A percentile compares a stretch with the other conserved stretches of the same genome.
These are phyloP conservation scores for Notarius lentiginosus DNA, from an alignment of 2,113 vertebrate species.

Conservation along the genomic window DNA sequence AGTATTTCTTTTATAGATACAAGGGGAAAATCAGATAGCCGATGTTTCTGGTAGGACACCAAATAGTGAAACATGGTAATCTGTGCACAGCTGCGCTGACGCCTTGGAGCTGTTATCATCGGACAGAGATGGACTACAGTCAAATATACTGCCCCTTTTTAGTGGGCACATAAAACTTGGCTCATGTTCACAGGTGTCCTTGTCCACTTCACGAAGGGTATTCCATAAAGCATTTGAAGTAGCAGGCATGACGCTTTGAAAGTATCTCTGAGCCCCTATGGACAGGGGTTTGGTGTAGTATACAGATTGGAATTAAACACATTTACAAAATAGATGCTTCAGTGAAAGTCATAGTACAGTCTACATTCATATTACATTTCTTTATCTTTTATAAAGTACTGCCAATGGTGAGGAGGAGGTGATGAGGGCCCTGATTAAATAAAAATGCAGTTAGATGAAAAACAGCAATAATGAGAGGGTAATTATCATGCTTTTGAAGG, in stretches of 20 bases:
- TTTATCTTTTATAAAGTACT: background rate
- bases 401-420: background rate
- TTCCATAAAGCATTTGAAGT: background rate
- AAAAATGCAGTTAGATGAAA: conserved; percentile 29
- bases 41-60: conserved; percentile 17
- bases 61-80: conserved; percentile 29
- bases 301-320: background rate
- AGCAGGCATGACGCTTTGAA: background rate
- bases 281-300: background rate
- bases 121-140: conserved; percentile 21
- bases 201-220: conserved; percentile 15
- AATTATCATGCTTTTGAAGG: background rate
- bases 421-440: conserved; percentile 1
- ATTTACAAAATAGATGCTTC: background rate
- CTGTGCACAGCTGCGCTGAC: conserved; percentile 31
- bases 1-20: conserved; percentile 19
- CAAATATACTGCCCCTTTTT: conserved; percentile 38
- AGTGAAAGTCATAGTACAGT: background rate
- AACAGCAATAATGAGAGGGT: background rate
- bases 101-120: conserved; percentile 29
- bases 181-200: conserved; percentile 32
- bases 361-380: conserved; percentile 1
- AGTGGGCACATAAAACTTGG: conserved; percentile 25
- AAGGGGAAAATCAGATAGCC: background rate
- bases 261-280: background rate